Percentiles rank a stretch among this genome's conserved stretches.
These are phyloP conservation scores for Trachythela sp. DNA, from an alignment of 64 coral and sea anemone species.

Conservation along the genomic window DNA sequence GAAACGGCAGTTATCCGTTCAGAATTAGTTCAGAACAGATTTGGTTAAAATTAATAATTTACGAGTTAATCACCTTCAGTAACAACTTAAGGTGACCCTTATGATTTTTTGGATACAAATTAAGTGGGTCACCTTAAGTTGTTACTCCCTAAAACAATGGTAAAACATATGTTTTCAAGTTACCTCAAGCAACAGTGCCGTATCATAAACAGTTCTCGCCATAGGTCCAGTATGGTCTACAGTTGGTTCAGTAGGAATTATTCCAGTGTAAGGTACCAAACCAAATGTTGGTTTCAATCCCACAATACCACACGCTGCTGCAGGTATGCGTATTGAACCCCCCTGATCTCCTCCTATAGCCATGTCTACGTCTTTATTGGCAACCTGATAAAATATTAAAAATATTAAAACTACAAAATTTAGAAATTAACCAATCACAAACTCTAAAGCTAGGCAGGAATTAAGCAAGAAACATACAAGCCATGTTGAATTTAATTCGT, in stretches of 20 bases:
- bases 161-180: background rate
- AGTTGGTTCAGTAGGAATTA: constrained; percentile 51
- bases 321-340: constrained; percentile 66
- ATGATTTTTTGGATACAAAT: too few relatives aligned
- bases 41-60: too few relatives aligned
- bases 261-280: constrained; percentile 78
- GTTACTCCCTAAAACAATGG: too few relatives aligned
- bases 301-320: constrained; percentile 70
- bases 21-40: too few relatives aligned
- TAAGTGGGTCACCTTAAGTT: too few relatives aligned
- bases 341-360: constrained; percentile 79
- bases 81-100: too few relatives aligned
- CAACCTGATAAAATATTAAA: constrained; percentile 42
- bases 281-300: constrained; percentile 82
- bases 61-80: too few relatives aligned
- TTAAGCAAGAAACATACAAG: too few relatives aligned
- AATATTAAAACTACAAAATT: constrained; percentile 7
- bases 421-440: constrained; percentile 17
- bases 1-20: too few relatives aligned
- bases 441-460: too few relatives aligned
- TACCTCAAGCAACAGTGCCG: constrained; percentile 68
- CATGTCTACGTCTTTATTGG: constrained; percentile 73
- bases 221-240: constrained; percentile 74
- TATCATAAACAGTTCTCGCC: constrained; percentile 65
- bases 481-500: too few relatives aligned